Conservation (phyloP, 2,797 vertebrate genomes). For the Cirrhinus mrigala region DNA sequence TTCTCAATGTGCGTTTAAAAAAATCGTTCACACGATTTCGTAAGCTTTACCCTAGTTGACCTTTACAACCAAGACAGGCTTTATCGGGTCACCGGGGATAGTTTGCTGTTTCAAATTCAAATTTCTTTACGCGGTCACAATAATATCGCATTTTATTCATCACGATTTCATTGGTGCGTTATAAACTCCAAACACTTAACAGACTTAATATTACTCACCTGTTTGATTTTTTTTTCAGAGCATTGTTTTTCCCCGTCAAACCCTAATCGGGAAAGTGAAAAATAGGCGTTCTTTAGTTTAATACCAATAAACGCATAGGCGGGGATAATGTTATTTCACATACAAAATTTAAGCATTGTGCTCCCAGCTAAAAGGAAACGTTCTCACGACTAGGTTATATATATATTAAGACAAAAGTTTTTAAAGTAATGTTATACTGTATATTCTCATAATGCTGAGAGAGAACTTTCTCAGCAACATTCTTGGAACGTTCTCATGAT, state of each 20-base stretch:
- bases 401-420: background rate
- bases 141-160: too few species aligned
- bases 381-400: background rate
- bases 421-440: too few species aligned
- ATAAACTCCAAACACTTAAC: too few species aligned
- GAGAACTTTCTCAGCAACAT: background rate
- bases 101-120: background rate
- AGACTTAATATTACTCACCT: background rate
- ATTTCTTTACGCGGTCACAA: background rate
- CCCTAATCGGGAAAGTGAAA: background rate
- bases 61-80: background rate
- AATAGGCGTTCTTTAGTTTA: background rate
- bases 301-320: background rate
- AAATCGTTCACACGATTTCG: background rate
- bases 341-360: too few species aligned
- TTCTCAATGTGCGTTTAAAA: conserved; percentile 3
- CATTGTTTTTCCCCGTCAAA: background rate
- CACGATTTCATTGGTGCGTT: too few species aligned
- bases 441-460: background rate
- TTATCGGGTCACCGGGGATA: background rate
- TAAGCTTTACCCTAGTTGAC: background rate
- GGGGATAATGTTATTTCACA: background rate
- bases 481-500: background rate
- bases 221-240: background rate
- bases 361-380: background rate